A percentile compares a stretch with the other conserved stretches of the same genome.
These are phyloP conservation scores for Oxygymnocypris stewartii DNA, from an alignment of 2,113 vertebrate species.

Conservation along the genomic window DNA sequence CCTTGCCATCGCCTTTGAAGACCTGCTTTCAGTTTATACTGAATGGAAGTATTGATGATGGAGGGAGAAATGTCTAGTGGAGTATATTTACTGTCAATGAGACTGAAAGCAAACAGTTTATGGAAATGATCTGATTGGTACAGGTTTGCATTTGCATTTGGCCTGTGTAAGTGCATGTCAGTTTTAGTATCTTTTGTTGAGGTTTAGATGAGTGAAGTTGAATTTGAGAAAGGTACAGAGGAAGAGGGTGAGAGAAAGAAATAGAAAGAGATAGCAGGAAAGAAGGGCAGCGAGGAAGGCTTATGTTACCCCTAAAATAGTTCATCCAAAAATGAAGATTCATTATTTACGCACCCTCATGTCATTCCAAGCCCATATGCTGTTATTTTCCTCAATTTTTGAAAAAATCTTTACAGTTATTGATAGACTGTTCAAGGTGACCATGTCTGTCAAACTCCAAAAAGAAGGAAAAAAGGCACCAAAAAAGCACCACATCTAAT, in stretches of 20 bases:
- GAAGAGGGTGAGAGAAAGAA: not conserved
- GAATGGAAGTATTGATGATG: slow-evolving; percentile 2
- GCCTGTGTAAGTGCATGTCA: not conserved
- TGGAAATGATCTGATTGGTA: not conserved
- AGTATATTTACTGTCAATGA: not conserved
- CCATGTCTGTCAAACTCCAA: not conserved
- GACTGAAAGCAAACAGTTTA: not conserved
- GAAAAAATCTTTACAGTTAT: not conserved
- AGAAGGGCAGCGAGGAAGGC: not conserved
- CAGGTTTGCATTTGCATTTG: not conserved
- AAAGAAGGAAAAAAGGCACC: not conserved
- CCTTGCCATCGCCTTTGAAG: slow-evolving; percentile 56
- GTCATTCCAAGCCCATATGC: not conserved
- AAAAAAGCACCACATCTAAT: not conserved
- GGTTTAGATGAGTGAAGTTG: not conserved
- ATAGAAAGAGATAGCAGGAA: not conserved
- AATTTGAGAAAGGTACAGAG: not conserved
- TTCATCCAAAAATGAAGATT: not conserved
- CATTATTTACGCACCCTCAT: not conserved
- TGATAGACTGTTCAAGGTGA: slow-evolving; percentile 17
- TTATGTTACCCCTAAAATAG: slow-evolving; percentile 2
- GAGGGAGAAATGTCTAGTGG: not conserved
- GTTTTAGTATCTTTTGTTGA: not conserved
- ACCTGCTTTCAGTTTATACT: slow-evolving; percentile 1
- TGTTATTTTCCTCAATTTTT: not conserved